Conservation (phyloP, 2,113 vertebrate species). For the Albula glossodonta region DNA sequence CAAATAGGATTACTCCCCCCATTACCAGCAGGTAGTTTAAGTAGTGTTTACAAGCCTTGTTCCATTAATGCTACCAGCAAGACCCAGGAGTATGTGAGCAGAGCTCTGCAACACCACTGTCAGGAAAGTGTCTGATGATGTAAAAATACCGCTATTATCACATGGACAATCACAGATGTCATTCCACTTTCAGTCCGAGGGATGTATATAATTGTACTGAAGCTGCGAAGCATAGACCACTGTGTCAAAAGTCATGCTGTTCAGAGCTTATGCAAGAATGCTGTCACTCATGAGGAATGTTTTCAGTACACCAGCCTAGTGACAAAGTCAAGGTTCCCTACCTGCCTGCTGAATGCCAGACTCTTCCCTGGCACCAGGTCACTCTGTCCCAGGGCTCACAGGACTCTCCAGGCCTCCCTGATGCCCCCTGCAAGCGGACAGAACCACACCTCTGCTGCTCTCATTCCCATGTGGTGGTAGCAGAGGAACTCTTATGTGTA, state of each 20-base stretch:
- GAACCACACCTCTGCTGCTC: background rate
- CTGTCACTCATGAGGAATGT: too few relatives aligned
- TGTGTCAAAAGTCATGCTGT: too few relatives aligned
- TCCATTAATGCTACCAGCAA: background rate
- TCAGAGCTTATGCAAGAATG: background rate
- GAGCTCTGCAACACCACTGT: background rate
- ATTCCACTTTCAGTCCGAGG: background rate
- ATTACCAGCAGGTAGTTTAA: background rate
- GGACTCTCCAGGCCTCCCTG: background rate
- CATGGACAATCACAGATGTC: background rate
- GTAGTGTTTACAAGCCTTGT: background rate
- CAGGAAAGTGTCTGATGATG: background rate
- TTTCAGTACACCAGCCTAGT: background rate
- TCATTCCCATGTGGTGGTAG: background rate
- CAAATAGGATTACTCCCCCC: constrained; percentile 1
- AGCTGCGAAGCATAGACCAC: background rate
- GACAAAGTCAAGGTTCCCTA: background rate
- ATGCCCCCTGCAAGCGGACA: background rate
- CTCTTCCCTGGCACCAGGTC: background rate
- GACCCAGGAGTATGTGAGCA: background rate
- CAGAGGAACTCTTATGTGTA: background rate
- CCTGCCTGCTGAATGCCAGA: background rate
- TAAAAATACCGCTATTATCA: background rate
- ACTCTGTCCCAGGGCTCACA: background rate
- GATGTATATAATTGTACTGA: background rate